phyloP scores from a whole-genome alignment of 2,888 invertebrate species.

The Drosophila dives region DNA sequence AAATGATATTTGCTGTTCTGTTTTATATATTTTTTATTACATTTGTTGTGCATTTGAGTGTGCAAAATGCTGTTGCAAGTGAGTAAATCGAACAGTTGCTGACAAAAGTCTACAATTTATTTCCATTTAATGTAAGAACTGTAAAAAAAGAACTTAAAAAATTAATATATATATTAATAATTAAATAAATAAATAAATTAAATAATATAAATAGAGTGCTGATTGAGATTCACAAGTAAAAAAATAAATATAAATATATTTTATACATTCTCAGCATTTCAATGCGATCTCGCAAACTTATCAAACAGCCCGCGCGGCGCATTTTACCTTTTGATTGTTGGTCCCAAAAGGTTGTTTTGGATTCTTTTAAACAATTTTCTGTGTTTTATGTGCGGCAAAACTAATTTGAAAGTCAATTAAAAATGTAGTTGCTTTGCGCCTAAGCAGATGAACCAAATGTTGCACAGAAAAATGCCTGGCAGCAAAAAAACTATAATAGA shows the following conservation, averaged over 20 bases:
- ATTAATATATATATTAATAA: background rate
- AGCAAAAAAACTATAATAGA: slow-evolving; percentile 11
- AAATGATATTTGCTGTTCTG: slow-evolving; percentile 63
- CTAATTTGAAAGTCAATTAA: slow-evolving; percentile 76
- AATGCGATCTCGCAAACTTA: background rate
- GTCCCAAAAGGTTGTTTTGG: background rate
- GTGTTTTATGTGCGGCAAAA: slow-evolving; percentile 56
- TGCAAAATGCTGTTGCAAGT: slow-evolving; percentile 24
- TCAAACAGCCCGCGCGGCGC: background rate
- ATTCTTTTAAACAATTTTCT: slow-evolving; percentile 23
- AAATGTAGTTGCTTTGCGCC: slow-evolving; percentile 48
- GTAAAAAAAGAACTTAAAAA: background rate
- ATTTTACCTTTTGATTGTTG: slow-evolving; percentile 6
- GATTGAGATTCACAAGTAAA: background rate
- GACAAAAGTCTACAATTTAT: background rate
- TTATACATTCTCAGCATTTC: background rate
- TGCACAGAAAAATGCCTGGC: slow-evolving; percentile 1
- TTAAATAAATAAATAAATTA: no score
- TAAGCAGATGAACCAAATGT: slow-evolving; percentile 30
- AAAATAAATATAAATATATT: background rate
- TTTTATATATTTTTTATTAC: slow-evolving; percentile 54
- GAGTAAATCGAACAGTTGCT: slow-evolving; percentile 16
- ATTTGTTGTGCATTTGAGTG: slow-evolving; percentile 70
- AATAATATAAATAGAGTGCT: background rate
- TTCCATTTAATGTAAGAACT: background rate